Percentiles rank a stretch among this genome's conserved stretches.
Evolutionary conservation across 2,797 vertebrate genomes (phyloP).

Genomic region (Cheirogaleus major): DNA sequence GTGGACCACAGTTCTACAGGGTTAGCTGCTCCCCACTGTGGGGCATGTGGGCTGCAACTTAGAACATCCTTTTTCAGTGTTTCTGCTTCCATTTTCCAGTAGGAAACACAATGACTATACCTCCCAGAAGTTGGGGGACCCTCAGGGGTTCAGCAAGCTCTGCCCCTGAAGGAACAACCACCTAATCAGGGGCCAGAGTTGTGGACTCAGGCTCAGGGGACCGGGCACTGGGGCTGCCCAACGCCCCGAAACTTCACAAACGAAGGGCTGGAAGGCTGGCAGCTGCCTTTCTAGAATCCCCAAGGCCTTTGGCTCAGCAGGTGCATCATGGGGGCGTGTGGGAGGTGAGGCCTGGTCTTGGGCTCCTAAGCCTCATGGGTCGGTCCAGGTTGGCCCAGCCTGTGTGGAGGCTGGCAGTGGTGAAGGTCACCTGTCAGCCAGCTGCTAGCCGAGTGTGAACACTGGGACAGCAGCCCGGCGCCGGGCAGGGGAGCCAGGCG

Average conservation of each 20-base stretch:
- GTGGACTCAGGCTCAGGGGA: not conserved
- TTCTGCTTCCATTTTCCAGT: not conserved
- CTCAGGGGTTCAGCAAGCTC: not conserved
- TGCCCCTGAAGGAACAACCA: not conserved
- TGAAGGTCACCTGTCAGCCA: conserved; percentile 63
- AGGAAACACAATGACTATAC: not conserved
- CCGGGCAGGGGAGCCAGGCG: not conserved
- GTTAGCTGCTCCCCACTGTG: too few relatives aligned
- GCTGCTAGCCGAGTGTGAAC: not conserved
- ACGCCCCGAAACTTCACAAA: not conserved
- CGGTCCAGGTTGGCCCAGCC: not conserved
- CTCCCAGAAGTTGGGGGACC: not conserved
- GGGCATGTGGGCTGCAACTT: too few relatives aligned
- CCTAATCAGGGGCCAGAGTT: not conserved
- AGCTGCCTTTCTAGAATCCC: not conserved
- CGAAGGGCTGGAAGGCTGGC: not conserved
- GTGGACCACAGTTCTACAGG: not conserved
- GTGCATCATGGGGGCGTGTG: fast-evolving
- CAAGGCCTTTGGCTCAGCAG: not conserved
- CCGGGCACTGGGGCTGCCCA: not conserved
- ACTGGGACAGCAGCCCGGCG: not conserved
- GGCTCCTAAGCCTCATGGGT: fast-evolving
- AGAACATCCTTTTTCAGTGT: fast-evolving
- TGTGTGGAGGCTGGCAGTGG: conserved; percentile 4
- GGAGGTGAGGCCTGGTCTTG: not conserved